Evolutionary conservation across 2,888 invertebrate genomes (phyloP), one percentile per base, ranked within the genome.

Genomic region (Agonopterix alstromeriana): DNA sequence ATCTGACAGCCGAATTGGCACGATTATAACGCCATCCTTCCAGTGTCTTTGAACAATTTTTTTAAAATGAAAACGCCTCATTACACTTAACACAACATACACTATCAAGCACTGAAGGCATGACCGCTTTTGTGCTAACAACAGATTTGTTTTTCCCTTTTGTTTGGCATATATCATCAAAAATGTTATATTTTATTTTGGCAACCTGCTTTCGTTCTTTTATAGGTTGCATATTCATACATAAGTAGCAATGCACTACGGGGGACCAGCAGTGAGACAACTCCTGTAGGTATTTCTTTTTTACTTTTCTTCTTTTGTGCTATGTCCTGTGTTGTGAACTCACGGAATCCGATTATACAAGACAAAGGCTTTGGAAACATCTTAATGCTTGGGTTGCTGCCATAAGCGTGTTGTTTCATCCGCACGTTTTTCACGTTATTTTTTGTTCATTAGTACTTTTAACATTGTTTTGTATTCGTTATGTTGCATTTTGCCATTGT

Each of bases 221-320:
- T 91, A 85, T 91, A 91, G 92, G 91, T 90, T 84, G 88, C 90
- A 85, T 89, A 86, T 87, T 85, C 90, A 80, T 86, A 89, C 89
- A 85, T 85, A 79, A 78, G 77, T 82, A 77, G 77, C 67, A 72
- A 82, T 77, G 73, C 74, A 77, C 76, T 72, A 48, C 81, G 82
- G 56, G 78, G 74, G 73, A 77, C 74, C 67, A 61, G 89, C 87
- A 84, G 89, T 89, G 94, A 93, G 78, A 88, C 84, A 69, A 91
- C 91, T 63, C 93, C 93, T 86, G 93, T 94, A 93, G 91, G 93
- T 93, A 93, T 91, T 90, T 64, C 61, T 60, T 67, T 76, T 74
- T 72, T 27, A 27, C 63, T 71, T 67, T 68, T 71, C 71, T 64
- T 63, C 57, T 70, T 70, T 45, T 42, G 38, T 47, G 44, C 35